Evolutionary conservation across 2,797 vertebrate species (phyloP), one percentile per base, ranked within the genome.

Genomic region (Percopsis omiscomaycus): DNA sequence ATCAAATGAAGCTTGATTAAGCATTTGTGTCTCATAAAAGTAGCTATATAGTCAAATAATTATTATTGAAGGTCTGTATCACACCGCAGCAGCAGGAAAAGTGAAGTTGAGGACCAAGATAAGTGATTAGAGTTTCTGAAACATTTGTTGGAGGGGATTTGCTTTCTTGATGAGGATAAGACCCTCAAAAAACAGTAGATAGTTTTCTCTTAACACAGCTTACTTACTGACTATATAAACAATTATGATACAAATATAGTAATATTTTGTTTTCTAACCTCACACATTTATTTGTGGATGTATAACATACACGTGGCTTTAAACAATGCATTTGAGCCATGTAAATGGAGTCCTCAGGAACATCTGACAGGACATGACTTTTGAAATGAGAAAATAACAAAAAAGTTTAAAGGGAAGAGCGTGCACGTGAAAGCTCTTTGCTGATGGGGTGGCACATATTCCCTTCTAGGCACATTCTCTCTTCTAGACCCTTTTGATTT

Each of bases 81-180:
- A 62, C 62, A 84, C 77, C 77, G 48, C 65, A 66, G 72, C 78
- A 74, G 69, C 82, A 71, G 53, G 86, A 67, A 62, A 72, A 46
- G 30, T 66, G 66, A 55, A 75, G 73, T 74, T 79, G 64, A 67
- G 69, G 66, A 63, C 73, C 77, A 84, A 71, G 77, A 69, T 61
- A 68, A 87, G 69, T 72, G 69, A 84, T 84, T 82, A 81, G 54
- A 82, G 64, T 69, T 68, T 68, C 65, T 76, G 65, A 64, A 83
- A 79, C 84, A 89, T 81, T 84, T 89, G 83, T 64, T 79, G 59
- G 60, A 52, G 69, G 4, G 71, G 79, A 87, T 84, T 85, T 84
- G 66, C 66, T 70, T 66, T 62, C 15, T 61, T 82, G 76, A 12
- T 50, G 47, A 71, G 69, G 69, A 67, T 68, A 83, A 50, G 55